Conservation (phyloP, 2,888 invertebrate genomes). For the Orthonevra nobilis region DNA sequence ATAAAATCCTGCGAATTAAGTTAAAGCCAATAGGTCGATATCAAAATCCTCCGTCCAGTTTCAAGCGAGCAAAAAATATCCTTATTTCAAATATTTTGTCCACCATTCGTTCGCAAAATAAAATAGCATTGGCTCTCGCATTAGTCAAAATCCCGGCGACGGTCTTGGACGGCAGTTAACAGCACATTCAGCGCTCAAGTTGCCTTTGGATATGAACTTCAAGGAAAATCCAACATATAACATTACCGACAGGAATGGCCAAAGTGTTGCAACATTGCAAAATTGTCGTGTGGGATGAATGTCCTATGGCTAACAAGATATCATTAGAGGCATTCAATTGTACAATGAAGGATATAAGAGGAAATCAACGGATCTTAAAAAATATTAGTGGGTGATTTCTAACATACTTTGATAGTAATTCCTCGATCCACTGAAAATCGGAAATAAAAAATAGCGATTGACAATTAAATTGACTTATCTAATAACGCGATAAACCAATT, state of each 20-base stretch:
- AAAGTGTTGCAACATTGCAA: slow-evolving; percentile 7
- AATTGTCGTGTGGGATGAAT: slow-evolving; percentile 14
- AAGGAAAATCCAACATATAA: slow-evolving; percentile 12
- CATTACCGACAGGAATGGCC: slow-evolving; percentile 9
- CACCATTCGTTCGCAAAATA: slow-evolving; percentile 6
- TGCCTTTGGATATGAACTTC: slow-evolving; percentile 37
- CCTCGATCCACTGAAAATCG: not conserved
- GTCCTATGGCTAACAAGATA: not conserved
- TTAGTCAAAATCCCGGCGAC: slow-evolving; percentile 42
- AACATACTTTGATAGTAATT: slow-evolving; percentile 5
- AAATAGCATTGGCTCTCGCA: slow-evolving; percentile 38
- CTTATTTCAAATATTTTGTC: slow-evolving; percentile 20
- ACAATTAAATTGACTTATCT: too few relatives aligned
- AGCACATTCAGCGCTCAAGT: slow-evolving; percentile 35
- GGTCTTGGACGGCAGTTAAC: slow-evolving; percentile 44
- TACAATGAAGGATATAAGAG: slow-evolving; percentile 15
- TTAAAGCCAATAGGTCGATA: too few relatives aligned
- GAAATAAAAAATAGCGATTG: too few relatives aligned
- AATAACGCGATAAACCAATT: too few relatives aligned
- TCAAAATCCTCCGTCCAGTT: too few relatives aligned
- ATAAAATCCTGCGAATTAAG: too few relatives aligned
- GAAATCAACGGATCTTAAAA: not conserved
- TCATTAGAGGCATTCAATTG: slow-evolving; percentile 17
- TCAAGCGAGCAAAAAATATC: slow-evolving; percentile 29
- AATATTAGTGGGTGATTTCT: not conserved